Percentiles rank a stretch among this genome's conserved stretches.
Evolutionary conservation across 2,113 vertebrate species (phyloP).

Genomic region (Typhlomys cinereus): DNA sequence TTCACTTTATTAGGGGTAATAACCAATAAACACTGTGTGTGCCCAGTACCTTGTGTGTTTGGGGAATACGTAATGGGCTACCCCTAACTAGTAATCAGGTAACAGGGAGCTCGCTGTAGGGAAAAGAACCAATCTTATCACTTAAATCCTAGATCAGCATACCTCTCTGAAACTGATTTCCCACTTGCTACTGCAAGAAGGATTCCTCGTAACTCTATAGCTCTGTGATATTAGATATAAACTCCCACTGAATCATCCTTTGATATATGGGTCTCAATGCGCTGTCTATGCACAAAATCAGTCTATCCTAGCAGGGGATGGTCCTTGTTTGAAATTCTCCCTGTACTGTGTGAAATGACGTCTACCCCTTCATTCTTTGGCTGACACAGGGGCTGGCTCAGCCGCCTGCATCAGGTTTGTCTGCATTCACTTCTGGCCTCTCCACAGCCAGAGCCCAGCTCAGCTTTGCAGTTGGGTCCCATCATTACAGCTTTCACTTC

Average conservation of each 20-base stretch:
- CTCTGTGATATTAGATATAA: background rate
- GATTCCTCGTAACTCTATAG: background rate
- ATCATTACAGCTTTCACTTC: constrained; percentile 78
- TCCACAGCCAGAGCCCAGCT: constrained; percentile 47
- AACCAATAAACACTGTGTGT: background rate
- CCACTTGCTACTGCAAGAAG: background rate
- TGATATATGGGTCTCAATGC: background rate
- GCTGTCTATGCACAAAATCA: background rate
- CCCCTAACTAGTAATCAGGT: background rate
- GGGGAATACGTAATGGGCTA: background rate
- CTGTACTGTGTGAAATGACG: background rate
- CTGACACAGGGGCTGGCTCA: background rate
- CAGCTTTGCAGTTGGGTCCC: constrained; percentile 46
- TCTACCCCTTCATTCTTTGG: background rate
- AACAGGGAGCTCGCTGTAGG: background rate
- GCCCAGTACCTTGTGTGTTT: no score
- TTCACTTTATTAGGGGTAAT: background rate
- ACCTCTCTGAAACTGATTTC: background rate
- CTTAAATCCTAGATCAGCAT: background rate
- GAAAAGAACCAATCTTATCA: background rate
- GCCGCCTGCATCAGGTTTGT: background rate
- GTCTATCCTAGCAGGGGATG: background rate
- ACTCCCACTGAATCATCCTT: background rate
- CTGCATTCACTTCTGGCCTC: constrained; percentile 45
- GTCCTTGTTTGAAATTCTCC: background rate